Evolutionary conservation across 2,888 invertebrate genomes (phyloP), one percentile per base, ranked within the genome.

Genomic region (Icerya purchasi): DNA sequence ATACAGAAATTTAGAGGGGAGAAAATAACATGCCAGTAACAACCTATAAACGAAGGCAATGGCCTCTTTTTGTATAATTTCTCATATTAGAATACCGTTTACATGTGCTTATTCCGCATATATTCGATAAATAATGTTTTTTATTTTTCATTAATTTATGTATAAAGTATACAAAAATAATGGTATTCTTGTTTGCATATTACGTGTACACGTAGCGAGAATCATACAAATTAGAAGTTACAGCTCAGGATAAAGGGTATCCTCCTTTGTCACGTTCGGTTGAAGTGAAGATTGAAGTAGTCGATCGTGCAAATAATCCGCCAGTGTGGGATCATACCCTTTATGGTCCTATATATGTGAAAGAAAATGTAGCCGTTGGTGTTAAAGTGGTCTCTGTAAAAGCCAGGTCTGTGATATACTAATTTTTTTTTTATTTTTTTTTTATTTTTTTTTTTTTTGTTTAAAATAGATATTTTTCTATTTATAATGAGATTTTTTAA

Each of bases 261-360:
- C 90, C 90, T 75, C 84, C 90, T 77, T 83, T 93, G 77, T 87
- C 89, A 76, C 83, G 92, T 78, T 86, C 88, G 75, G 94, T 93
- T 78, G 91, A 90, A 78, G 93, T 96, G 77, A 90, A 91, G 79
- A 92, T 96, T 78, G 91, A 91, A 80, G 92, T 94, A 78, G 93
- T 93, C 79, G 92, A 90, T 80, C 84, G 88, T 78, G 93, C 88
- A 72, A 93, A 89, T 84, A 94, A 90, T 83, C 92, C 86, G 77
- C 92, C 89, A 76, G 87, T 88, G 75, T 93, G 90, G 92, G 92
- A 89, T 79, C 86, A 91, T 80, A 83, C 82, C 76, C 86, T 89
- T 76, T 93, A 92, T 79, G 92, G 92, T 74, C 92, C 92, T 73
- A 88, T 91, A 83, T 87, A 84, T 85, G 88, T 91, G 78, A 86